These are phyloP conservation scores for Paramormyrops kingsleyae DNA, from an alignment of 2,113 vertebrate genomes.

Conservation along the genomic window DNA sequence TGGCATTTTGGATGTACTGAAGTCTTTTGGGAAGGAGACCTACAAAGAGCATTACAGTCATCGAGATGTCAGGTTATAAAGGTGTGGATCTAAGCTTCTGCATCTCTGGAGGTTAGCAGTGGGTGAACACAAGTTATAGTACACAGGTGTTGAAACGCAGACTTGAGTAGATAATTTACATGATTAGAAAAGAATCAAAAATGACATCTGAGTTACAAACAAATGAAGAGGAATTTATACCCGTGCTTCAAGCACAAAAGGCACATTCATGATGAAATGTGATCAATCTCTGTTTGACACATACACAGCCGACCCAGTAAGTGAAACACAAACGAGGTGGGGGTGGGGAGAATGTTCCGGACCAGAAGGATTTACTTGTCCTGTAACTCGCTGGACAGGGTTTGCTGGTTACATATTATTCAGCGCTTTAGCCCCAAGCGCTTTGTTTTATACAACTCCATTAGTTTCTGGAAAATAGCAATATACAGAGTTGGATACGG, in stretches of 20 bases:
- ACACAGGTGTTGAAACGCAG: neutral
- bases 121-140: neutral
- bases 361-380: neutral
- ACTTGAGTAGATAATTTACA: neutral
- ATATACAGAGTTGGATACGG: neutral
- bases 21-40: neutral
- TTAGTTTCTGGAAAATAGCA: neutral
- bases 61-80: neutral
- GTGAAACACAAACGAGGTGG: neutral
- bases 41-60: neutral
- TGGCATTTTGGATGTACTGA: neutral
- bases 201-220: neutral
- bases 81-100: neutral
- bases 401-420: neutral
- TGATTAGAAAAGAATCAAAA: neutral
- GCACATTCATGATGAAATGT: neutral
- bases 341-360: neutral
- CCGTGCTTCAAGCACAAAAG: neutral
- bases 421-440: neutral
- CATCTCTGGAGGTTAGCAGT: neutral
- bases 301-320: neutral
- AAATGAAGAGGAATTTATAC: neutral
- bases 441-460: neutral
- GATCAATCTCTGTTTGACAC: neutral
- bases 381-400: neutral